Evolutionary conservation across 2,797 vertebrate genomes (phyloP).

Genomic region (Epinephelus coioides): DNA sequence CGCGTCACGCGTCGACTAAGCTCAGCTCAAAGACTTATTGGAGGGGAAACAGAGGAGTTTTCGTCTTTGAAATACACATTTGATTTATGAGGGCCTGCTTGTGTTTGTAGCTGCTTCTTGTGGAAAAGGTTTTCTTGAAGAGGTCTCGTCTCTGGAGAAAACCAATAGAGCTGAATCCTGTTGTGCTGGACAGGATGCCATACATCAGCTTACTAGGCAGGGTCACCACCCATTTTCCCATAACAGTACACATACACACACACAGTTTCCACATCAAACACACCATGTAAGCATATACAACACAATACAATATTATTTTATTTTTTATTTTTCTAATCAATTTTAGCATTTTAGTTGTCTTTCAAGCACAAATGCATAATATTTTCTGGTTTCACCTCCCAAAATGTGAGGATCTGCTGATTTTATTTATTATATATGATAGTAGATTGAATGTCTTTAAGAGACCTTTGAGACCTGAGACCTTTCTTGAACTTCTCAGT

Average conservation of each 20-base stretch:
- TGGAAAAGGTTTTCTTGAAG: constrained; percentile 23
- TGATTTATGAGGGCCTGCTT: constrained; percentile 60
- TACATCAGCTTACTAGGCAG: constrained; percentile 48
- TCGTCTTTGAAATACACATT: constrained; percentile 39
- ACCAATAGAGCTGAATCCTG: constrained; percentile 38
- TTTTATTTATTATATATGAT: constrained; percentile 1
- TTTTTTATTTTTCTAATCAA: too few species aligned
- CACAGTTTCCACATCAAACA: constrained; percentile 16
- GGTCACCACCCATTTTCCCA: constrained; percentile 40
- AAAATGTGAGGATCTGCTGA: neutral
- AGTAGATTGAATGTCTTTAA: neutral
- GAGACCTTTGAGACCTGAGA: too few species aligned
- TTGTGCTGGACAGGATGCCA: constrained; percentile 39
- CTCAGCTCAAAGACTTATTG: constrained; percentile 31
- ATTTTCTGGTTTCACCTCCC: neutral
- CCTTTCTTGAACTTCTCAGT: too few species aligned
- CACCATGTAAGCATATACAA: neutral
- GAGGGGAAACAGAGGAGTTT: constrained; percentile 41
- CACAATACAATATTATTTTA: neutral
- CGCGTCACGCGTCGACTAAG: constrained; percentile 22
- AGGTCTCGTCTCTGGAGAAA: constrained; percentile 44
- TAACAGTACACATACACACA: constrained; percentile 3
- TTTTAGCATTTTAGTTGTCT: neutral
- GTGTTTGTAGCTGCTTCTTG: constrained; percentile 24
- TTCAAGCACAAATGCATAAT: neutral